A percentile compares a stretch with the other conserved stretches of the same genome.
Conservation (phyloP, 1,140 invertebrate genomes). For the Tetramorium parvispinum region DNA sequence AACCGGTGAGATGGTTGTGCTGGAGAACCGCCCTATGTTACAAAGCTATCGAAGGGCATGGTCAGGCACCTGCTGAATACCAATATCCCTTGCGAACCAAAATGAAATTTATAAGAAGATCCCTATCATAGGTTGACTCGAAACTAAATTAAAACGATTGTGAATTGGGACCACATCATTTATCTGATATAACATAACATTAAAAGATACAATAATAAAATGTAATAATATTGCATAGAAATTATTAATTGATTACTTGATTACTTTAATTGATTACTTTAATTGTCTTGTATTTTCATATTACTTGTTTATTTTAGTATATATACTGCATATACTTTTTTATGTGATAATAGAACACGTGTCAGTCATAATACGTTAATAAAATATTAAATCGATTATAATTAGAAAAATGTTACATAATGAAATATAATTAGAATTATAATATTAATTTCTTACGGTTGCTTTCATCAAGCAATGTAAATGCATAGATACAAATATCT, state of each 20-base stretch:
- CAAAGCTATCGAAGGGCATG: conserved; percentile 74
- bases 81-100: conserved; percentile 53
- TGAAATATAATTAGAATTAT: background rate
- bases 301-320: background rate
- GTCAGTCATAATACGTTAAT: background rate
- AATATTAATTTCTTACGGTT: background rate
- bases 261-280: background rate
- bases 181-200: background rate
- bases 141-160: conserved; percentile 15
- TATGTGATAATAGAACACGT: background rate
- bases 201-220: background rate
- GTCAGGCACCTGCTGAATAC: conserved; percentile 78
- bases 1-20: conserved; percentile 10
- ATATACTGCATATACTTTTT: background rate
- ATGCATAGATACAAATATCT: background rate
- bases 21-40: conserved; percentile 62
- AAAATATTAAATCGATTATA: background rate
- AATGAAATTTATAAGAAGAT: conserved; percentile 58
- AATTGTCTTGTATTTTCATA: background rate
- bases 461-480: background rate
- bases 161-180: background rate
- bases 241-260: background rate
- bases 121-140: background rate
- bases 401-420: background rate
- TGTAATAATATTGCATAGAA: background rate